These are phyloP conservation scores for Adelognathus sp. DNA, from an alignment of 2,888 invertebrate species.

Conservation along the genomic window DNA sequence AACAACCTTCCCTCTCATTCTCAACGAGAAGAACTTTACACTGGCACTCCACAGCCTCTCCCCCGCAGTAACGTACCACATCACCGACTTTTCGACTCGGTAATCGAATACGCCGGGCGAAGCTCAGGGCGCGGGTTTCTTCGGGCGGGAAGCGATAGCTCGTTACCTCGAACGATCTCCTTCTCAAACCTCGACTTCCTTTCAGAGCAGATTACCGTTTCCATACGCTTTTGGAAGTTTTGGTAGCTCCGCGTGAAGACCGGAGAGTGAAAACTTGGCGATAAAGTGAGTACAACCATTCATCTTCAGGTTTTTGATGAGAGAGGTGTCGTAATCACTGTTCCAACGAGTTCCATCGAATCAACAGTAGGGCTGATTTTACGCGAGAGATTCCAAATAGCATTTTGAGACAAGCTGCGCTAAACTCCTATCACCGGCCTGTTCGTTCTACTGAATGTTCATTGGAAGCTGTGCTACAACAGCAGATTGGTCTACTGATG, in stretches of 20 bases:
- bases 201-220: neutral
- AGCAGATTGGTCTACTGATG: neutral
- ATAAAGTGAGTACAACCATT: neutral
- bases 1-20: conserved; percentile 2
- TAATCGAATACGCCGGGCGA: conserved; percentile 39
- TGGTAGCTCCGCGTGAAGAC: neutral
- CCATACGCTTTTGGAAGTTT: neutral
- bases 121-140: neutral
- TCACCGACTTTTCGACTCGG: conserved; percentile 29
- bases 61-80: neutral
- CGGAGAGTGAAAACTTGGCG: neutral
- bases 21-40: conserved; percentile 35
- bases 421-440: neutral
- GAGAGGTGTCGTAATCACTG: neutral
- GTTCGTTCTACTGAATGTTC: neutral
- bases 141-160: neutral
- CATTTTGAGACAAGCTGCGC: neutral
- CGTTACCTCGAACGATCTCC: conserved; percentile 4
- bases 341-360: neutral
- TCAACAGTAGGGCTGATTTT: neutral
- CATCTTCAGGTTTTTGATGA: neutral
- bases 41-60: conserved; percentile 33
- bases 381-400: neutral
- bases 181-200: neutral
- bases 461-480: neutral